These are phyloP conservation scores for Nannobrachium achirus DNA, from an alignment of 2,113 vertebrate genomes.

Conservation along the genomic window DNA sequence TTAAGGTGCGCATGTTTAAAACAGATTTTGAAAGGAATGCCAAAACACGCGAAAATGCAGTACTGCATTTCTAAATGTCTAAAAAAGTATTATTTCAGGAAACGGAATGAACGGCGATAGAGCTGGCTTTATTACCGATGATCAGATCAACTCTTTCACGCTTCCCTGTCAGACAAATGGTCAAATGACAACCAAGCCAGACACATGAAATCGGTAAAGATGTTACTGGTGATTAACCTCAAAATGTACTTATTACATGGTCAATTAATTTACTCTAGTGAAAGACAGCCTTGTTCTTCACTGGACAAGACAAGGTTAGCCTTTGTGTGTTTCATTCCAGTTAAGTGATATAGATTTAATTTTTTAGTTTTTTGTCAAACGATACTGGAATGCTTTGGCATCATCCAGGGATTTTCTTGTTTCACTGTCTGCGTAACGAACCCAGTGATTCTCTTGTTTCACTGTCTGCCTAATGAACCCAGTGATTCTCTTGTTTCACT, in stretches of 20 bases:
- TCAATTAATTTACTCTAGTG: not conserved
- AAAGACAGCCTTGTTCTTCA: too few relatives aligned
- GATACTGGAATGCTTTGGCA: constrained; percentile 14
- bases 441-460: constrained; percentile 6
- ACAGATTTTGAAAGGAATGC: too few relatives aligned
- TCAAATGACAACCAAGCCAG: not conserved
- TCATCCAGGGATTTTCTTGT: constrained; percentile 9
- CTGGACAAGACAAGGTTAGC: not conserved
- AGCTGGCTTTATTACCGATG: not conserved
- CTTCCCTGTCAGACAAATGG: not conserved
- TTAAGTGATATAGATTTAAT: not conserved
- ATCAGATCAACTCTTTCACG: constrained; percentile 4
- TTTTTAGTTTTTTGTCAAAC: not conserved
- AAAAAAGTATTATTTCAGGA: not conserved
- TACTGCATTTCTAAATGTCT: not conserved
- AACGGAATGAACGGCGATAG: not conserved
- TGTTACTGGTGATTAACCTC: not conserved
- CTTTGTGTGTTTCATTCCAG: too few relatives aligned
- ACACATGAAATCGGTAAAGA: not conserved
- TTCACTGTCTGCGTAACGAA: constrained; percentile 3
- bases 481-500: constrained; percentile 5
- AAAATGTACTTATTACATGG: not conserved
- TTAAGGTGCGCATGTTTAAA: too few relatives aligned
- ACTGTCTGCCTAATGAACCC: constrained; percentile 1
- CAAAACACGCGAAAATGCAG: too few relatives aligned